phyloP scores from a whole-genome alignment of 2,113 vertebrate species.

The Cathartes aura region DNA sequence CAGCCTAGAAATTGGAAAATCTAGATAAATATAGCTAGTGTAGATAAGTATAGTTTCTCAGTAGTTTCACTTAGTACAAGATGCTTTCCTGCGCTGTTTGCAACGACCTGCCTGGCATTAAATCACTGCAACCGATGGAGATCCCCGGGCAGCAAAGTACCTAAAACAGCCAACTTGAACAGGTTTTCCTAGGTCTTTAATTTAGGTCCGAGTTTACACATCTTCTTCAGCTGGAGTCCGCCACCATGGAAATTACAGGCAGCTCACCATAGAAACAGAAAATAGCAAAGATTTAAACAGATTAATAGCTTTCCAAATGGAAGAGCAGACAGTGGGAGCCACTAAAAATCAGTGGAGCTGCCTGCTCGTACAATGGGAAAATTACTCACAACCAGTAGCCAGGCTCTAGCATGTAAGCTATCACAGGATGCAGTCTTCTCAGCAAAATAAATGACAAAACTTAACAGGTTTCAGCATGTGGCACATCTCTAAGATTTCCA shows the following conservation, averaged over 20 bases:
- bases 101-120: neutral
- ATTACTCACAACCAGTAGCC: neutral
- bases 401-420: neutral
- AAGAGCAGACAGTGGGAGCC: neutral
- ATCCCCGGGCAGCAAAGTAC: neutral
- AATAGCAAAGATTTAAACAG: neutral
- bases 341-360: neutral
- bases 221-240: neutral
- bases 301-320: neutral
- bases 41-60: neutral
- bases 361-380: neutral
- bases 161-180: neutral
- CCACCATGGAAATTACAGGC: neutral
- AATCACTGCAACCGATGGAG: neutral
- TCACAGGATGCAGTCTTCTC: neutral
- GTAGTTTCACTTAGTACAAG: neutral
- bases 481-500: neutral
- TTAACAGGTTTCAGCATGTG: neutral
- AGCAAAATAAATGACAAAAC: neutral
- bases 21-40: neutral
- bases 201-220: neutral
- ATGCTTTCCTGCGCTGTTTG: neutral
- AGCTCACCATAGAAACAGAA: neutral
- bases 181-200: neutral
- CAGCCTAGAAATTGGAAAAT: slow-evolving; percentile 31